phyloP scores from a whole-genome alignment of 2,888 invertebrate species.

The Sicus ferrugineus region DNA sequence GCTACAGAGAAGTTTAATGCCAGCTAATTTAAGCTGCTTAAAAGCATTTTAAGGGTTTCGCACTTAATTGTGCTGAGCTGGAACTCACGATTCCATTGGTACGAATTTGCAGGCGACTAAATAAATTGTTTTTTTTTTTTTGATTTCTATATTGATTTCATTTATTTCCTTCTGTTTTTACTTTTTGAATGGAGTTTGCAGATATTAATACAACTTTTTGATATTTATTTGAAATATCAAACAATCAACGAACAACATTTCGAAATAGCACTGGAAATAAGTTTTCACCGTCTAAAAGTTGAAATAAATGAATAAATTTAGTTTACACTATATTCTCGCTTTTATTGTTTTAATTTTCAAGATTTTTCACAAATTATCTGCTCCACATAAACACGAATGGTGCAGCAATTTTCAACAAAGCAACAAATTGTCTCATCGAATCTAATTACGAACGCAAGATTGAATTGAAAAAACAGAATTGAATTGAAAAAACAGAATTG shows the following conservation, averaged over 20 bases:
- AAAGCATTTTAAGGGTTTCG: not conserved
- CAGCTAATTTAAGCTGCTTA: slow-evolving; percentile 3
- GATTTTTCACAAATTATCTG: not conserved
- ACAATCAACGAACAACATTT: too few relatives aligned
- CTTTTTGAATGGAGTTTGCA: too few relatives aligned
- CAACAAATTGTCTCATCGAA: not conserved
- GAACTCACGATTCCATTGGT: too few relatives aligned
- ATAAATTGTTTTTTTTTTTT: too few relatives aligned
- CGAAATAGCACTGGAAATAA: too few relatives aligned
- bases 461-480: not conserved
- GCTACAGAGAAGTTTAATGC: not conserved
- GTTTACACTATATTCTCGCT: not conserved
- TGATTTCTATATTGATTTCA: not conserved
- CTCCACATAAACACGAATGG: slow-evolving; percentile 1
- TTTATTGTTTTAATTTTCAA: not conserved
- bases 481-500: not conserved
- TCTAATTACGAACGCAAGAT: slow-evolving; percentile 27
- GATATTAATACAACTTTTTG: too few relatives aligned
- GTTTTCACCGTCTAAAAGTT: too few relatives aligned
- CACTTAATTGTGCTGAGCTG: too few relatives aligned
- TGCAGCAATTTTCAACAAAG: not conserved
- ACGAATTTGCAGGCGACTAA: too few relatives aligned
- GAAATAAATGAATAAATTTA: too few relatives aligned
- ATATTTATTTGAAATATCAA: too few relatives aligned
- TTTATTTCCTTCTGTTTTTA: too few relatives aligned